phyloP scores from a whole-genome alignment of 2,797 vertebrate species.

The Tadarida brasiliensis region DNA sequence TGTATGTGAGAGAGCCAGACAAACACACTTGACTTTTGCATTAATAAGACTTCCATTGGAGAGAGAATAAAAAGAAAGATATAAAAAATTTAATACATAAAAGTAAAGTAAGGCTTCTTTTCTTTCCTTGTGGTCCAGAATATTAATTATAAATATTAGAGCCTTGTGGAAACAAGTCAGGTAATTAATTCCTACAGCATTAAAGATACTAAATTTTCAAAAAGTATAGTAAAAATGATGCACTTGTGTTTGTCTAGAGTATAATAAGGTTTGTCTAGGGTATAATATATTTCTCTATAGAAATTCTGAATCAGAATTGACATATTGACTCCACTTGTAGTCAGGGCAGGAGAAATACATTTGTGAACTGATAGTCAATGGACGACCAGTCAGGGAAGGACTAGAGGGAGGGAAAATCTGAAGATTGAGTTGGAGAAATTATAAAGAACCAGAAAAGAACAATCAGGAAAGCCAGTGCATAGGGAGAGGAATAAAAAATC shows the following conservation, averaged over 20 bases:
- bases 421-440: background rate
- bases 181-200: constrained; percentile 7
- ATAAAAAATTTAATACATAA: background rate
- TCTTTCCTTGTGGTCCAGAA: background rate
- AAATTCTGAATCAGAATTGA: constrained; percentile 1
- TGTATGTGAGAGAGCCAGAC: background rate
- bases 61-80: background rate
- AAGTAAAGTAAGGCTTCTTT: constrained; percentile 26
- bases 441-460: background rate
- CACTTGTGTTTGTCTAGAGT: background rate
- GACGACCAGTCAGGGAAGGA: background rate
- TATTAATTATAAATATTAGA: constrained; percentile 8
- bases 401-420: background rate
- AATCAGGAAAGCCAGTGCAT: background rate
- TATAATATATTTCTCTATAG: background rate
- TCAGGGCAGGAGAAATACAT: background rate
- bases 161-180: background rate
- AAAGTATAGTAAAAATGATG: background rate
- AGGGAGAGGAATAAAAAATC: background rate
- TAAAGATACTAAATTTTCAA: constrained; percentile 8
- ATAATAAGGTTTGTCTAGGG: background rate
- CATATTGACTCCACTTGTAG: background rate
- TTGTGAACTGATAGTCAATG: background rate
- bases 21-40: background rate
- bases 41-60: background rate